Conservation (phyloP, 2,888 invertebrate species). For the Xylophagus ater region DNA sequence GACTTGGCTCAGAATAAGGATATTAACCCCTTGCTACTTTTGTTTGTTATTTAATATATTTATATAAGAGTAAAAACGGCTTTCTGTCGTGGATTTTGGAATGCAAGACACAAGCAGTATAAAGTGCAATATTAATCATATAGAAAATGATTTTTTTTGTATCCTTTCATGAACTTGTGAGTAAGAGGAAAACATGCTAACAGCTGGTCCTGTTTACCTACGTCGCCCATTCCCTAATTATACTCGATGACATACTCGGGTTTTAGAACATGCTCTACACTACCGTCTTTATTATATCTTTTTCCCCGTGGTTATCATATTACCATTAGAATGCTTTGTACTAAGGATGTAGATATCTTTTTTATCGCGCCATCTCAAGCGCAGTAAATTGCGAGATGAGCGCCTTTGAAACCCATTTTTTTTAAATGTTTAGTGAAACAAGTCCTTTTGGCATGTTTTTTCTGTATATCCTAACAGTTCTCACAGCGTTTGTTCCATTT, state of each 20-base stretch:
- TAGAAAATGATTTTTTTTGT: conserved; percentile 7
- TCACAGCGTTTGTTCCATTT: conserved; percentile 7
- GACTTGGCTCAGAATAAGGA: too few relatives aligned
- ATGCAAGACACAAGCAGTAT: conserved; percentile 3
- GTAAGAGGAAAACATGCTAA: conserved; percentile 7
- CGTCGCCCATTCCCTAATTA: conserved; percentile 6
- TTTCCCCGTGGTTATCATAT: conserved; percentile 6
- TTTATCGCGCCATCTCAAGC: conserved; percentile 9
- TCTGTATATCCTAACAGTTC: conserved; percentile 4
- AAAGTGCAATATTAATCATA: conserved; percentile 4
- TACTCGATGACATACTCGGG: conserved; percentile 9
- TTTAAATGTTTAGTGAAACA: conserved; percentile 3
- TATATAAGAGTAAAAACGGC: too few relatives aligned
- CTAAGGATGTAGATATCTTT: conserved; percentile 3
- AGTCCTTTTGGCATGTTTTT: conserved; percentile 7
- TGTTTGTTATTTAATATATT: too few relatives aligned
- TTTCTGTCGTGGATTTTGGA: too few relatives aligned
- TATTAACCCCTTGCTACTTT: too few relatives aligned
- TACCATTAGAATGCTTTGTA: conserved; percentile 5
- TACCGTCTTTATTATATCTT: background rate
- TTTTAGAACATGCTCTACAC: conserved; percentile 5
- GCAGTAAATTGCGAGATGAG: background rate
- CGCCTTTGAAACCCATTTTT: background rate
- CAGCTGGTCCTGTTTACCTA: conserved; percentile 9
- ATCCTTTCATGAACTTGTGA: conserved; percentile 7